phyloP scores from a whole-genome alignment of 2,888 invertebrate species.

The Heliconius sara region DNA sequence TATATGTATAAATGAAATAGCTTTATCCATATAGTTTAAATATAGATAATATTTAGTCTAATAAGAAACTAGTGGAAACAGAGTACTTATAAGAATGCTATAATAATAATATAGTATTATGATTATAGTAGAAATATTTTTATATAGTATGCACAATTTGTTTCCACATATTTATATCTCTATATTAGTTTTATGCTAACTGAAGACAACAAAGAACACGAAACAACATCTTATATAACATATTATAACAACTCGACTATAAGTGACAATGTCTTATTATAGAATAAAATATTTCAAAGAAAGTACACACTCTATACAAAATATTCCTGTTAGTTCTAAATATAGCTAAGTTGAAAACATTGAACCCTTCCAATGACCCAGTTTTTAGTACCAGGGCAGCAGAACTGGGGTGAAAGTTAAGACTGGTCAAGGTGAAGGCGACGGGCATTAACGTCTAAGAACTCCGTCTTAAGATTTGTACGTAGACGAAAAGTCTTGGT shows the following conservation, averaged over 20 bases:
- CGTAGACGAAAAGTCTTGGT: constrained; percentile 58
- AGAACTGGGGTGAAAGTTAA: constrained; percentile 79
- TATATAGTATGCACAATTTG: too few species aligned
- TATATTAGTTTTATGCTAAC: too few species aligned
- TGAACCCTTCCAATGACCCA: constrained; percentile 48
- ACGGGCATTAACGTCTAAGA: constrained; percentile 78
- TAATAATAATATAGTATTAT: too few species aligned
- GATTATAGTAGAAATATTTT: too few species aligned
- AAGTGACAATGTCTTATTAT: neutral
- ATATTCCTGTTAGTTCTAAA: constrained; percentile 8
- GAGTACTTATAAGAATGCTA: too few species aligned
- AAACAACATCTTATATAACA: neutral
- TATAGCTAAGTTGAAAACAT: constrained; percentile 36
- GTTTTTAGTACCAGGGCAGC: constrained; percentile 54
- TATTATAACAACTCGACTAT: neutral
- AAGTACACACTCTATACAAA: neutral
- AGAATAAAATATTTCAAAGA: neutral
- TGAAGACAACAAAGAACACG: neutral
- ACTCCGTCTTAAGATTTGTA: constrained; percentile 76
- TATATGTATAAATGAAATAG: too few species aligned
- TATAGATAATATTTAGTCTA: too few species aligned
- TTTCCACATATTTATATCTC: too few species aligned
- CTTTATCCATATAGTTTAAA: too few species aligned
- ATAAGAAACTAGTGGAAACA: too few species aligned
- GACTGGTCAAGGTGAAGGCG: constrained; percentile 80